Percentiles rank a stretch among this genome's conserved stretches.
Conservation (phyloP, 2,888 invertebrate genomes). For the Criorhina ranunculi region DNA sequence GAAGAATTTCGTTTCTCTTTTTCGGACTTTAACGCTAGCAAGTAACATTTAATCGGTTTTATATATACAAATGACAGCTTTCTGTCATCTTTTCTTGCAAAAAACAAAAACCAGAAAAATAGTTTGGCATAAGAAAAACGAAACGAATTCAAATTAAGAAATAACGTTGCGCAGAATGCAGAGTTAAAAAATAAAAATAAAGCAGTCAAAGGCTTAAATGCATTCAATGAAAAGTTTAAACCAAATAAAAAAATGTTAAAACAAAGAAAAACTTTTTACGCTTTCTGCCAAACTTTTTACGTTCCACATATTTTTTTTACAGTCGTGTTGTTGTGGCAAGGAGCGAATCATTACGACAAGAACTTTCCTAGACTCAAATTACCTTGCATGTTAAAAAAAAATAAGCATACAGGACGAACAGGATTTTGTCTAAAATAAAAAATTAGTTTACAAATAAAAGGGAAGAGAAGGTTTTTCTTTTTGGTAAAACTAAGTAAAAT, state of each 20-base stretch:
- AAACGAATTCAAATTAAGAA: slow-evolving; percentile 53
- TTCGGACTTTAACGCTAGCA: slow-evolving; percentile 6
- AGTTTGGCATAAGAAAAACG: slow-evolving; percentile 15
- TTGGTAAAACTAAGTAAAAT: slow-evolving; percentile 39
- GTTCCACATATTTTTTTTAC: slow-evolving; percentile 45
- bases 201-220: slow-evolving; percentile 40
- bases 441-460: slow-evolving; percentile 9
- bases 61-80: slow-evolving; percentile 33
- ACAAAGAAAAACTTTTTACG: slow-evolving; percentile 53
- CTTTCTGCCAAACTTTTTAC: slow-evolving; percentile 63
- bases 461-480: slow-evolving; percentile 35
- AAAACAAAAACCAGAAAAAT: background rate
- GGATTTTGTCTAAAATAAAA: slow-evolving; percentile 40
- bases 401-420: slow-evolving; percentile 37
- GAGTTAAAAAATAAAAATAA: slow-evolving; percentile 32
- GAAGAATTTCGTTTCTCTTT: slow-evolving; percentile 19
- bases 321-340: slow-evolving; percentile 61
- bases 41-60: background rate
- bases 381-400: slow-evolving; percentile 70
- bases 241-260: slow-evolving; percentile 23
- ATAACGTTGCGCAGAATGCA: slow-evolving; percentile 34
- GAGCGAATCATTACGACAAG: slow-evolving; percentile 71
- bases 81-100: background rate
- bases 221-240: slow-evolving; percentile 62
- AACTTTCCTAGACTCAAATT: slow-evolving; percentile 75